Evolutionary conservation across 2,888 invertebrate species (phyloP), one percentile per base, ranked within the genome.

Genomic region (Agrotis puta): DNA sequence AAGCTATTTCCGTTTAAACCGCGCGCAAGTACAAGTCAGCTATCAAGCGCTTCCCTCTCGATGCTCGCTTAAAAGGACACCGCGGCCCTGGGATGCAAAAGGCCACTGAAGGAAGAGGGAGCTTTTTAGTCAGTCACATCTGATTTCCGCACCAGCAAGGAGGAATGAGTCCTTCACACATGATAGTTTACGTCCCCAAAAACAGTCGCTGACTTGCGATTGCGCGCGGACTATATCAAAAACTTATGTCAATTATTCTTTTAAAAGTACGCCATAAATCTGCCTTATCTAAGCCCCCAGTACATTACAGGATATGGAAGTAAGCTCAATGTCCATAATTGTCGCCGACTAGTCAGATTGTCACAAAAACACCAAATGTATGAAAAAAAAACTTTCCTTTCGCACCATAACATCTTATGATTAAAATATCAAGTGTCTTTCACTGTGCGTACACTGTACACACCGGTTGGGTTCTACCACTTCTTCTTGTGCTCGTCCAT

Each of bases 401-500:
- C 83, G 86, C 87, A 86, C 84, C 82, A 85, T 83, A 86, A 88
- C 86, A 85, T 80, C 88, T 87, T 87, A 87, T 63, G 72, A 81
- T 87, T 86, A 87, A 76, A 76, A 79, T 81, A 75, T 86, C 77
- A 84, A 86, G 43, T 70, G 85, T 86, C 86, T 78, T 76, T 79
- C 77, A 87, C 79, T 87, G 89, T 88, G 87, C 86, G 76, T 85
- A 83, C 87, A 85, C 81, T 78, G 82, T 73, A 85, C 83, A 82
- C 82, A 77, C 81, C 22, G 70, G 73, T 67, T 70, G 79, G 65
- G 33, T 81, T 83, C 94, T 97, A 99, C 99, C 99, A 99, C 93
- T 98, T 98, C 96, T 99, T 99, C 97, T 99, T 99, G 96, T 99
- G 99, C 92, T 99, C 99, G 94, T 99, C 99, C 99, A 99, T 99